Conservation (phyloP, 2,888 invertebrate genomes). For the Nephrotoma appendiculata region DNA sequence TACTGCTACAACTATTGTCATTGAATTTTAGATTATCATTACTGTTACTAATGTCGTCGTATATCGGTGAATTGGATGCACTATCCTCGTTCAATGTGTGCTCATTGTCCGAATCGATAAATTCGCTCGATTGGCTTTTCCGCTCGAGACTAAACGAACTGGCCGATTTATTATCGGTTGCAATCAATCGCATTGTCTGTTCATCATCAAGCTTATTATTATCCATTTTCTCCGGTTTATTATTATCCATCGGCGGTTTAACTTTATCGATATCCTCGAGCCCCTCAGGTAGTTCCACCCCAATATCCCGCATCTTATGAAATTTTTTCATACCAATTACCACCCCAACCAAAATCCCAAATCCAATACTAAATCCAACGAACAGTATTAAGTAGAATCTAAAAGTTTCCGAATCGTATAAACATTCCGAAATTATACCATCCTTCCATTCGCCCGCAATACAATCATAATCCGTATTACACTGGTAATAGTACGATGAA, state of each 20-base stretch:
- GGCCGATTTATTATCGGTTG: neutral
- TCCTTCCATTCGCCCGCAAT: neutral
- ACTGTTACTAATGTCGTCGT: neutral
- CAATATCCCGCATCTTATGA: slow-evolving; percentile 11
- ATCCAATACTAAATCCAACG: neutral
- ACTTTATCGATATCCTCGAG: slow-evolving; percentile 10
- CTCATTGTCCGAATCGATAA: neutral
- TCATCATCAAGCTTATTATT: neutral
- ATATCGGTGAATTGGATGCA: neutral
- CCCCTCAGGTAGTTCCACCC: slow-evolving; percentile 11
- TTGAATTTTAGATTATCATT: neutral
- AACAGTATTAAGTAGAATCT: neutral
- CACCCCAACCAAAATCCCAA: neutral
- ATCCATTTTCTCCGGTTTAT: neutral
- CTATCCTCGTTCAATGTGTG: neutral
- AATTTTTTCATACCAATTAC: slow-evolving; percentile 7
- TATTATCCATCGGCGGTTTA: neutral
- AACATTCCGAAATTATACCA: neutral
- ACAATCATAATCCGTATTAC: neutral
- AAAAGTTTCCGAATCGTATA: neutral
- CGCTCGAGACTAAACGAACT: neutral
- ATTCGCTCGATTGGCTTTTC: slow-evolving; percentile 1
- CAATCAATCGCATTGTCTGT: neutral
- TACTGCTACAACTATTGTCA: neutral
- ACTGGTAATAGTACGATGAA: neutral